phyloP scores from a whole-genome alignment of 2,888 invertebrate species.

The Mythimna lalbum region DNA sequence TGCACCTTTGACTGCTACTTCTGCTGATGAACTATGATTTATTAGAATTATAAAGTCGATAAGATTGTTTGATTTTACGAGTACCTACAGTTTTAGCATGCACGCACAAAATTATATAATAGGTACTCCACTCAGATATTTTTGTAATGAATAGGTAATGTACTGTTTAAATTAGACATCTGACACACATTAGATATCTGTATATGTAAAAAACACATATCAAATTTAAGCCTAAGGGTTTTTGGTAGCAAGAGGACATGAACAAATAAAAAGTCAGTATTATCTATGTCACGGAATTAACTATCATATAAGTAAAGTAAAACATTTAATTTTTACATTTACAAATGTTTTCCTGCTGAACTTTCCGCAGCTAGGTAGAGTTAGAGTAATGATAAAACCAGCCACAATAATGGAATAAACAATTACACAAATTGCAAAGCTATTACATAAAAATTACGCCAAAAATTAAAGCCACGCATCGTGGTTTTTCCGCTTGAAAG shows the following conservation, averaged over 20 bases:
- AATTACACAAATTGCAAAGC: not conserved
- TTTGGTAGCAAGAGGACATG: not conserved
- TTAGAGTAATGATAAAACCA: not conserved
- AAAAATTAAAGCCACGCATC: slow-evolving; percentile 1
- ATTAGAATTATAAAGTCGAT: not conserved
- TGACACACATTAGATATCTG: no score
- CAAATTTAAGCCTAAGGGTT: no score
- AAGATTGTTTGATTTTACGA: not conserved
- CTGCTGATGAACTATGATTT: not conserved
- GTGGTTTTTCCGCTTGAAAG: not conserved
- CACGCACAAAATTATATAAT: not conserved
- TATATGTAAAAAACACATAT: no score
- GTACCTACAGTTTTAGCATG: not conserved
- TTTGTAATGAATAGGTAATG: no score
- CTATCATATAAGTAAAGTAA: not conserved
- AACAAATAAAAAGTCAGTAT: not conserved
- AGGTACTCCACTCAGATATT: no score
- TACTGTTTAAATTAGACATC: no score
- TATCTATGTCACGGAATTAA: not conserved
- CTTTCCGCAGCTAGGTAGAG: not conserved
- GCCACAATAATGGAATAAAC: not conserved
- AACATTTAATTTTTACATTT: not conserved
- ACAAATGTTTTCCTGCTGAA: not conserved
- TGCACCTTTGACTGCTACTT: slow-evolving; percentile 12
- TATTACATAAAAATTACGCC: not conserved